Evolutionary conservation across 2,797 vertebrate genomes (phyloP).

Genomic region (Carapus acus): DNA sequence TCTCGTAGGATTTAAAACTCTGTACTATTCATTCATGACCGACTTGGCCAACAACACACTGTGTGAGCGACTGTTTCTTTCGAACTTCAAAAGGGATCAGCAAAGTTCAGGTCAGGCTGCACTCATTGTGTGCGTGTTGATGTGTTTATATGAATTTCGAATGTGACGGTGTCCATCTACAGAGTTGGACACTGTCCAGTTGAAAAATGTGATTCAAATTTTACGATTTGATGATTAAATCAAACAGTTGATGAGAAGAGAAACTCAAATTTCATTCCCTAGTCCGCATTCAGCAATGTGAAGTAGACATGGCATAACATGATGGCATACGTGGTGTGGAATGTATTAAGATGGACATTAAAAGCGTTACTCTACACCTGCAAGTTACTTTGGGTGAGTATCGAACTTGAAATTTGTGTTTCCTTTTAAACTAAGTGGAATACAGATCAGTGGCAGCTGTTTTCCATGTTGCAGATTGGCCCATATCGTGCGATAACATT

Average conservation of each 20-base stretch:
- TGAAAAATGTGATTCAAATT: too few relatives aligned
- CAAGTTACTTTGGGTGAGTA: constrained; percentile 73
- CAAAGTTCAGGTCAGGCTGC: constrained; percentile 20
- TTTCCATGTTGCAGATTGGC: constrained; percentile 62
- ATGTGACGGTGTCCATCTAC: neutral
- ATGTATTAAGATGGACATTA: constrained; percentile 61
- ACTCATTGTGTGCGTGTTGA: neutral
- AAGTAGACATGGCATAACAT: constrained; percentile 47
- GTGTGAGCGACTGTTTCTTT: constrained; percentile 18
- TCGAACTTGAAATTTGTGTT: neutral
- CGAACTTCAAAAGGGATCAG: constrained; percentile 19
- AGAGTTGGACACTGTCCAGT: too few relatives aligned
- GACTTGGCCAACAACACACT: constrained; percentile 24
- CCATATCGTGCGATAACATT: constrained; percentile 67
- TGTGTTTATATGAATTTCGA: constrained; percentile 1
- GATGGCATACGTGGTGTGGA: constrained; percentile 51
- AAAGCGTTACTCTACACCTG: constrained; percentile 68
- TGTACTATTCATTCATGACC: constrained; percentile 20
- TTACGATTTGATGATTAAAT: neutral
- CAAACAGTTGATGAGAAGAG: neutral
- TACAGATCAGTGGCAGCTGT: neutral
- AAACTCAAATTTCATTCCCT: constrained; percentile 3
- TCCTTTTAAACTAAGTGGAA: neutral
- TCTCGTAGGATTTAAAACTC: constrained; percentile 29
- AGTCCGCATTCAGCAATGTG: constrained; percentile 36